Base-by-base conservation (phyloP, 2,797 vertebrate genomes). In the Dendrocincla fuliginosa region DNA sequence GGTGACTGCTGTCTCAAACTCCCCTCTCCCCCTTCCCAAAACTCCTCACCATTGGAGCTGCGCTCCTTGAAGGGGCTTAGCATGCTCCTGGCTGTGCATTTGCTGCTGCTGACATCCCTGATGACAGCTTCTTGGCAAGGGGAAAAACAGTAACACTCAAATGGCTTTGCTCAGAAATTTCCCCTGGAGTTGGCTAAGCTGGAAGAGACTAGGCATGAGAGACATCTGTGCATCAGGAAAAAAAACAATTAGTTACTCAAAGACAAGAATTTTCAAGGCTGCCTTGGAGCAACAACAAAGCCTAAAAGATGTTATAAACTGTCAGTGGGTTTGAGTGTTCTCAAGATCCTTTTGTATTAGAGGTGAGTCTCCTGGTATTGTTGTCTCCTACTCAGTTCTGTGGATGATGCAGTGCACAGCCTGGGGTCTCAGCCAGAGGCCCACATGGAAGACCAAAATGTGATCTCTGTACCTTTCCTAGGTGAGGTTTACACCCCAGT, bases 141-240 rank as follows among this genome's bases (percentile, higher is more conserved):
- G 67, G 24, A 69, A 61, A 49, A 70, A 24, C 8, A 11, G 32
- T 24, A 33, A 20, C 0, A 2, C 44, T 1, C 0, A 53, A 53
- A 25, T 35, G 28, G 32, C 33, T 46, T 64, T 42, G 32, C 50
- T 53, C 24, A 53, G 39, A 64, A 47, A 55, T 35, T 32, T 57
- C 22, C 25, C 28, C 30, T 67, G 71, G 28, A n/a, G 35, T 24
- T 1, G 2, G 13, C 32, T 30, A 22, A 57, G 17, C 11, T 64
- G 33, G 24, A 28, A 87, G 61, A 53, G 11, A 7, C 23, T 24
- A 28, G 20, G 15, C 39, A 20, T 23, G 28, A 46, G 23, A 23
- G 44, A 63, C 41, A 22, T 67, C 27, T 41, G 25, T n/a, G 22
- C 33, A 15, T n/a, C 0, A 1, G 32, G 50, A 4, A 3, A 35